phyloP scores from a whole-genome alignment of 2,113 vertebrate species.

The Gallinago paraguaiae region DNA sequence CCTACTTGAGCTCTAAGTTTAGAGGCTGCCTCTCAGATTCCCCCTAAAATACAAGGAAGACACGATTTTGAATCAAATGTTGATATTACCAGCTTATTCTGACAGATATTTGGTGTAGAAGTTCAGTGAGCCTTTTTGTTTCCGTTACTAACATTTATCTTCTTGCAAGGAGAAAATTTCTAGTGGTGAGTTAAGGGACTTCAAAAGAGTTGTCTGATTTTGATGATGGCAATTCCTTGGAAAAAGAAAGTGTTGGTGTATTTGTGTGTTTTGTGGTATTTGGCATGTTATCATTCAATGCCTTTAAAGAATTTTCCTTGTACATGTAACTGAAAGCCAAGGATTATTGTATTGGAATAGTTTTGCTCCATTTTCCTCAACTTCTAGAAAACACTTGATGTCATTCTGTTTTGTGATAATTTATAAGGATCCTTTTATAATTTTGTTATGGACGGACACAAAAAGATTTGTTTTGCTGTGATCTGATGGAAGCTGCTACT shows the following conservation, averaged over 20 bases:
- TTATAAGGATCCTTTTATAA: conserved; percentile 2
- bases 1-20: neutral
- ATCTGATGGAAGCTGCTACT: neutral
- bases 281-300: neutral
- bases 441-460: neutral
- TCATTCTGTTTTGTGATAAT: neutral
- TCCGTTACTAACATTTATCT: neutral
- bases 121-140: neutral
- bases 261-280: neutral
- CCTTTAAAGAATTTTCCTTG: neutral
- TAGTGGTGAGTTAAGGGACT: neutral
- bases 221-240: neutral
- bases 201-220: neutral
- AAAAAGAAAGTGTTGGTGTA: neutral
- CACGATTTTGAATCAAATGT: neutral
- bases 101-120: neutral
- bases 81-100: neutral
- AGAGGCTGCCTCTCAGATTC: neutral
- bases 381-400: neutral
- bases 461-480: conserved; percentile 1
- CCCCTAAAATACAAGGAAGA: neutral
- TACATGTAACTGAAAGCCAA: neutral
- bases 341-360: conserved; percentile 1
- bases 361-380: neutral
- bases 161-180: neutral